Conservation (phyloP, 2,888 invertebrate species). For the Willowsia nigromaculata region DNA sequence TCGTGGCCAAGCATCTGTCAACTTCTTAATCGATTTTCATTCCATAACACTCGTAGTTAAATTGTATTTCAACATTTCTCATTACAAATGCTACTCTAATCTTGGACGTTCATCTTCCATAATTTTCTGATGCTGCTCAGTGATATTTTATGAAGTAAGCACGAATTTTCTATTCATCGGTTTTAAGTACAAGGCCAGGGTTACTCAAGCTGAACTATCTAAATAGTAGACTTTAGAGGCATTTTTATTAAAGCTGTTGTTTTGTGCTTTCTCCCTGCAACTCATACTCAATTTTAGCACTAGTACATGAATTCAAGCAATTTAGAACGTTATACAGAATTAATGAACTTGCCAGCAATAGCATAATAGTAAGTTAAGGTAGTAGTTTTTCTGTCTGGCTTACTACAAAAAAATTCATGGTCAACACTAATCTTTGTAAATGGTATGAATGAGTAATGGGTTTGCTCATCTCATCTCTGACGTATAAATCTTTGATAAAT, state of each 20-base stretch:
- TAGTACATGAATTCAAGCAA: neutral
- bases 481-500: neutral
- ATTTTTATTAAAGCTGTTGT: too few species aligned
- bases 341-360: neutral
- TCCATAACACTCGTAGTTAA: neutral
- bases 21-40: slow-evolving; percentile 53
- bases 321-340: neutral
- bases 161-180: slow-evolving; percentile 44
- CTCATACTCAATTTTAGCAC: neutral
- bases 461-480: neutral
- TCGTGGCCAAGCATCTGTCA: slow-evolving; percentile 37
- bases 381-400: neutral
- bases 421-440: neutral
- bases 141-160: slow-evolving; percentile 10
- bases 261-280: slow-evolving; percentile 22
- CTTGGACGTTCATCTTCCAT: neutral
- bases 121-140: neutral
- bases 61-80: neutral
- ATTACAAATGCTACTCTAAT: neutral
- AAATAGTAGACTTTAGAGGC: slow-evolving; percentile 41
- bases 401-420: neutral
- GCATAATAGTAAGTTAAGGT: neutral
- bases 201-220: slow-evolving; percentile 66
- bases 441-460: neutral
- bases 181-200: slow-evolving; percentile 65